Conservation (phyloP, 2,888 invertebrate genomes). For the Tenthredo livida region DNA sequence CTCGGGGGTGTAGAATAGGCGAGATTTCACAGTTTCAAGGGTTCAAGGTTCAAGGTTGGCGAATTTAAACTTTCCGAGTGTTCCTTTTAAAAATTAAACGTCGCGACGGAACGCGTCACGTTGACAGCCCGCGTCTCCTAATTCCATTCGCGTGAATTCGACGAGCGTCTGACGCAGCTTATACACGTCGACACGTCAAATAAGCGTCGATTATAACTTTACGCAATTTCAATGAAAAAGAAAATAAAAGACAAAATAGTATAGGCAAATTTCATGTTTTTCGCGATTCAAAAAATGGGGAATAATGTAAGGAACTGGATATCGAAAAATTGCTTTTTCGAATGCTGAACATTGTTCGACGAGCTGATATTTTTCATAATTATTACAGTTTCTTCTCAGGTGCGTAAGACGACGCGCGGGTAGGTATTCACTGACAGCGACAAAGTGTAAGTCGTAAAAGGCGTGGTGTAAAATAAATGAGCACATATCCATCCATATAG, state of each 20-base stretch:
- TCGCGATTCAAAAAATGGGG: neutral
- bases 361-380: neutral
- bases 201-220: conserved; percentile 9
- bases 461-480: neutral
- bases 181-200: neutral
- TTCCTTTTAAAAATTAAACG: conserved; percentile 35
- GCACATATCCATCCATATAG: conserved; percentile 2
- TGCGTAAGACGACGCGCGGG: neutral
- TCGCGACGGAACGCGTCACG: neutral
- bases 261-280: neutral
- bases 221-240: neutral
- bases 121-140: neutral
- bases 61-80: conserved; percentile 13
- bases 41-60: conserved; percentile 28
- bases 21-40: neutral
- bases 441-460: neutral
- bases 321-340: neutral
- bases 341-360: neutral
- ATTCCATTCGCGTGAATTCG: neutral
- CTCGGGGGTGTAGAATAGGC: conserved; percentile 1
- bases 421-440: neutral
- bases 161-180: neutral
- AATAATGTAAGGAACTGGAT: too few relatives aligned
- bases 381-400: neutral
- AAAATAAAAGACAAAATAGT: neutral